These are phyloP conservation scores for Hipparchia semele DNA, from an alignment of 2,888 invertebrate species.

Conservation along the genomic window DNA sequence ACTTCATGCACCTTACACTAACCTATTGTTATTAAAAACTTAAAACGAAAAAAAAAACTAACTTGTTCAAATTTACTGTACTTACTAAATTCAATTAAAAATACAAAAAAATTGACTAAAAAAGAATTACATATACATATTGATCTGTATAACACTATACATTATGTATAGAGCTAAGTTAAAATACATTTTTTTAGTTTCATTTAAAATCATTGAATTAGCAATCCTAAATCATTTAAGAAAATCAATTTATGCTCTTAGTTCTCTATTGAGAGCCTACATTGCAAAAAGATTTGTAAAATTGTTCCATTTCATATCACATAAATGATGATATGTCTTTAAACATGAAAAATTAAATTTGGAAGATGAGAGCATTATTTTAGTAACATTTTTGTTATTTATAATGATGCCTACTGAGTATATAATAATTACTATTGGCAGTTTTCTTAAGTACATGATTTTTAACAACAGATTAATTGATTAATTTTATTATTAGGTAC, in stretches of 20 bases:
- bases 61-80: background rate
- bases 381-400: background rate
- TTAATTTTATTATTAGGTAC: too few relatives aligned
- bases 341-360: too few relatives aligned
- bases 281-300: background rate
- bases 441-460: constrained; percentile 25
- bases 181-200: background rate
- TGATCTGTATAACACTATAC: background rate
- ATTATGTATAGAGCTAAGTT: background rate
- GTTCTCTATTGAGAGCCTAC: background rate
- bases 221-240: background rate
- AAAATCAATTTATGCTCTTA: background rate
- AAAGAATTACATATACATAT: background rate
- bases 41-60: constrained; percentile 14
- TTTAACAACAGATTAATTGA: background rate
- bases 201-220: background rate
- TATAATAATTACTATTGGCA: constrained; percentile 16
- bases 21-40: background rate
- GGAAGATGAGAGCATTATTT: too few relatives aligned
- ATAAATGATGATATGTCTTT: constrained; percentile 4
- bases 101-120: constrained; percentile 8
- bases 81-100: background rate
- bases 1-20: constrained; percentile 20
- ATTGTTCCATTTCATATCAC: background rate
- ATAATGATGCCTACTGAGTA: background rate